A percentile compares a stretch with the other conserved stretches of the same genome.
phyloP scores from a whole-genome alignment of 2,797 vertebrate genomes.

The Discoglossus pictus region DNA sequence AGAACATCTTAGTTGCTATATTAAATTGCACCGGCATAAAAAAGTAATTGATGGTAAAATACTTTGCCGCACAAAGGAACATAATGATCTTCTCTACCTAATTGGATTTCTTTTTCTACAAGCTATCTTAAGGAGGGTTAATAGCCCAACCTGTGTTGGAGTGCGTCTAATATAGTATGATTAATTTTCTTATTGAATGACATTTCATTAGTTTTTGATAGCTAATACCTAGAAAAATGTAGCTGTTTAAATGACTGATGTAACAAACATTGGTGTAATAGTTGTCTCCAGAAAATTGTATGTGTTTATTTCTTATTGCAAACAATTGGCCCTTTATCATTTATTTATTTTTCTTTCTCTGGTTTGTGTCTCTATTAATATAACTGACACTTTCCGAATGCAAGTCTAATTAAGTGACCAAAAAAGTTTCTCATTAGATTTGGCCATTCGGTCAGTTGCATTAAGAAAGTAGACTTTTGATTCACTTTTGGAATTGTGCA shows the following conservation, averaged over 20 bases:
- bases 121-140: constrained; percentile 32
- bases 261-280: constrained; percentile 28
- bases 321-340: constrained; percentile 5
- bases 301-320: constrained; percentile 28
- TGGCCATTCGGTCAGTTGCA: too few relatives aligned
- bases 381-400: too few relatives aligned
- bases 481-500: too few relatives aligned
- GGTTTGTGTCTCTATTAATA: too few relatives aligned
- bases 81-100: constrained; percentile 43
- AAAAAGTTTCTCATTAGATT: too few relatives aligned
- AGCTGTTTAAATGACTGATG: constrained; percentile 31
- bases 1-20: constrained; percentile 18
- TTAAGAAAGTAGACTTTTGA: too few relatives aligned
- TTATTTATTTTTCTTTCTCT: constrained; percentile 8
- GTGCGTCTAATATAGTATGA: constrained; percentile 40
- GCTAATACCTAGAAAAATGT: constrained; percentile 28
- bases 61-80: constrained; percentile 18
- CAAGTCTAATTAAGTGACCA: too few relatives aligned
- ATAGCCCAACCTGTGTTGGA: constrained; percentile 28
- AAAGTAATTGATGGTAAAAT: constrained; percentile 34
- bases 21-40: constrained; percentile 32
- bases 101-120: constrained; percentile 41
- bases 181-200: constrained; percentile 37
- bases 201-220: constrained; percentile 39
- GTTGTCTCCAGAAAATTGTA: constrained; percentile 19